Evolutionary conservation across 1,140 invertebrate species (phyloP), one percentile per base, ranked within the genome.

Genomic region (Ceratina australensis): DNA sequence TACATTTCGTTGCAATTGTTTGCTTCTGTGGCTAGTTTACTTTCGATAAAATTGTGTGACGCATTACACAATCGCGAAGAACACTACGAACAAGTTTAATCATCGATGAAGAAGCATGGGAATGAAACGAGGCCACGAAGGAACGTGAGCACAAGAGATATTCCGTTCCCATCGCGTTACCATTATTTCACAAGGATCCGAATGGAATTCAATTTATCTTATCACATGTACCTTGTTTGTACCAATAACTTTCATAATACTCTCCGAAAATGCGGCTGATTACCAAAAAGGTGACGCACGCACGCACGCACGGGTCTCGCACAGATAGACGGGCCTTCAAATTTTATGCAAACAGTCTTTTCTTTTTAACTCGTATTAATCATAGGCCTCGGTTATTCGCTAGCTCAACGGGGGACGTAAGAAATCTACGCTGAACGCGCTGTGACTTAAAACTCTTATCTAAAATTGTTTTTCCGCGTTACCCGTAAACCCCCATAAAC

Each of bases 131-230:
- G 10, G 13, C 8, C 24, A 50, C 2, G 3, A 5, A 8, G 20
- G 52, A 42, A 65, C n/a, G 1, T 22, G 20, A 22, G 20, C 3
- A 8, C 22, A 24, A 10, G 16, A 54, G 22, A 71, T 42, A 69
- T 63, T 42, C 16, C 5, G 2, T 50, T 49, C 0, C 24, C 56
- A 49, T 71, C n/a, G 3, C 4, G 4, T 56, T 8, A 28, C 28
- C 49, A 24, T 50, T n/a, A 65, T 61, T 75, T 13, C 1, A 64
- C 5, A 22, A 15, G 33, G 26, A 4, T 22, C 42, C 12, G n/a
- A 50, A 7, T 15, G 18, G 5, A 68, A 73, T 47, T 42, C 2
- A 1, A 59, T 24, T 26, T 82, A 84, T 84, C 72, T 83, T 84
- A 84, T 84, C 77, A 28, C 63, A 20, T 28, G 16, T 78, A 72